Base-by-base conservation (phyloP, 2,888 invertebrate genomes). In the Drosophila seclusa region DNA sequence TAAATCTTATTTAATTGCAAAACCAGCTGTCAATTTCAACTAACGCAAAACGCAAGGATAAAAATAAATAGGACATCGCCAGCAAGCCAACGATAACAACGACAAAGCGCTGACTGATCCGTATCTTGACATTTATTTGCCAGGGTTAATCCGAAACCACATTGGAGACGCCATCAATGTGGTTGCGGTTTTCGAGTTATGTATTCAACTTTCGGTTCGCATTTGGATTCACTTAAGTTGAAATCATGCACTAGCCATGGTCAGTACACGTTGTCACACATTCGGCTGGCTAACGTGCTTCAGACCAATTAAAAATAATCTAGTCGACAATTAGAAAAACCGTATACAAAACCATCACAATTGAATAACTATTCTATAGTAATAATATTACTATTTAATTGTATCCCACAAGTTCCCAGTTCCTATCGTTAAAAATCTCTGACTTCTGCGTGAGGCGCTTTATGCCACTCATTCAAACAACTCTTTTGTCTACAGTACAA, bases 1-100 rank as follows among this genome's bases (percentile, higher is more conserved):
- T 87, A 87, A 87, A 87, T 89, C 87, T 89, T 89, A 89, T 87
- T 87, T 87, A 87, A 87, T 87, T 87, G 83, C 85, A 89, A 89
- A 78, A 80, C 83, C 83, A 89, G 75, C 83, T 87, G 89, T 87
- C 87, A 89, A 81, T 87, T 89, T 87, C 73, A 73, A 72, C 87
- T 76, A 86, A 83, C 45, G 50, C 72, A 55, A 40, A 57, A 64
- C 34, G 31, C 45, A 65, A 58, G 45, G 67, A 29, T 57, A 58
- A 59, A 32, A 31, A 45, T 18, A 34, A 49, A 42, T 54, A 63
- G 65, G 57, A 63, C 61, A 53, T 45, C 38, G 59, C 42, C 45
- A 55, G 32, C 42, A 24, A 7, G 8, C 48, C 24, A 42, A 42
- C 42, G 42, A 21, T 11, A 21, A 52, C 48, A 59, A 27, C 48